Base-by-base conservation (phyloP, 2,888 invertebrate species). In the Cerceris rybyensis region DNA sequence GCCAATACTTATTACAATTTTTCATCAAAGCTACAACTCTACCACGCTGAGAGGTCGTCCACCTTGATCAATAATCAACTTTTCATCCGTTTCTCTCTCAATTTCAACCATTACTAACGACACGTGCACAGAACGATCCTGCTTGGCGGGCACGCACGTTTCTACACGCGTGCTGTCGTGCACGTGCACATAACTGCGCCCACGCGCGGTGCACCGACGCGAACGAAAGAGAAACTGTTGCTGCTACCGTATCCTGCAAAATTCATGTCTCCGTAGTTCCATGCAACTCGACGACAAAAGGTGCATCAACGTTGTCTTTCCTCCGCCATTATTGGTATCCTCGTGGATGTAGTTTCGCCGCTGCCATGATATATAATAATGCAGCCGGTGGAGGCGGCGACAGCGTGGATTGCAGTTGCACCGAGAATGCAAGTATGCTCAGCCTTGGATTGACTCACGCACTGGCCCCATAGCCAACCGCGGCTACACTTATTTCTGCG, bases 191-290 rank as follows among this genome's bases (percentile, higher is more conserved):
- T 55, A 59, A 46, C 50, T 63, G 52, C 66, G 68, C 80, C 60
- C 76, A 81, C 75, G 81, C 71, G 49, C 58, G 17, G 49, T 13
- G 59, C 14, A 52, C 52, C 65, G 41, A 55, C 58, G 49, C 61
- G 46, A 80, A 85, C 80, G 84, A 86, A 86, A 86, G 84, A 80
- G 83, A 86, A 86, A 85, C 78, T 67, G 69, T 78, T 78, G 57
- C 75, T 57, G 79, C 81, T 80, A 83, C 80, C 64, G 79, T 39
- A 50, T 50, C 42, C 42, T 83, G 80, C 85, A 75, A 86, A 85
- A 84, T 78, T 70, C 76, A 82, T 70, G 80, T 76, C 66, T 67
- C 46, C 11, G 46, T 46, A 11, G 50, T n/a, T 0, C 6, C 5
- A 2, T n/a, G 11, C 5, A 50, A n/a, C 41, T 55, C n/a, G 7